phyloP scores from a whole-genome alignment of 2,113 vertebrate genomes.

The Campylorhamphus procurvoides region DNA sequence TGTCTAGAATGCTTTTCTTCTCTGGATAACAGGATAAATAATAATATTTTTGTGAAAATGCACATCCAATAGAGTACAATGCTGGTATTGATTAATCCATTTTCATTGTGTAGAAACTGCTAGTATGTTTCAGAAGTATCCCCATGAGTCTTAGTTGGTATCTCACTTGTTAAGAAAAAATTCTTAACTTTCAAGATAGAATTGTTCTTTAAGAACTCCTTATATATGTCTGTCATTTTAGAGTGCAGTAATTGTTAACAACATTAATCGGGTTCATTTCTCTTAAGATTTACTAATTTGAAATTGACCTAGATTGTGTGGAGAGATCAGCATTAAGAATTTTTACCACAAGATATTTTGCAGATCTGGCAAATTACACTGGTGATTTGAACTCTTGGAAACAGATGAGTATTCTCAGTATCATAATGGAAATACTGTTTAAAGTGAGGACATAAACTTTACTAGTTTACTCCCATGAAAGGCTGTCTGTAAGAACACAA shows the following conservation, averaged over 20 bases:
- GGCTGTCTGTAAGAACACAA: not conserved
- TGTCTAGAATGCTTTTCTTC: not conserved
- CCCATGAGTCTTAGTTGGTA: not conserved
- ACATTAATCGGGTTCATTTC: conserved; percentile 54
- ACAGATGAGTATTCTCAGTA: not conserved
- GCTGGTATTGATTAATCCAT: not conserved
- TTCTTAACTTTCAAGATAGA: not conserved
- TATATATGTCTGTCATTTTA: not conserved
- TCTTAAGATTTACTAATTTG: conserved; percentile 47
- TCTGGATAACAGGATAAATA: not conserved
- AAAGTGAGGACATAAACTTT: not conserved
- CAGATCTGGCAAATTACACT: not conserved
- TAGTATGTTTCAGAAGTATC: not conserved
- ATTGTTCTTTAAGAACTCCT: not conserved
- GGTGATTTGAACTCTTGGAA: not conserved
- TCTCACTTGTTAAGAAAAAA: not conserved
- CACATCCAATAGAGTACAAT: not conserved
- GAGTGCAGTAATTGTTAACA: conserved; percentile 34
- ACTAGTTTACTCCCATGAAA: not conserved
- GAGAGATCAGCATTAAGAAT: not conserved
- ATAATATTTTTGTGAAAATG: not conserved
- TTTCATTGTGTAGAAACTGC: not conserved
- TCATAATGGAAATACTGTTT: not conserved
- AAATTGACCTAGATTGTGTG: conserved; percentile 49
- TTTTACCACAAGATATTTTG: conserved; percentile 24